phyloP scores from a whole-genome alignment of 2,888 invertebrate genomes.

The Steinernema scapterisci region DNA sequence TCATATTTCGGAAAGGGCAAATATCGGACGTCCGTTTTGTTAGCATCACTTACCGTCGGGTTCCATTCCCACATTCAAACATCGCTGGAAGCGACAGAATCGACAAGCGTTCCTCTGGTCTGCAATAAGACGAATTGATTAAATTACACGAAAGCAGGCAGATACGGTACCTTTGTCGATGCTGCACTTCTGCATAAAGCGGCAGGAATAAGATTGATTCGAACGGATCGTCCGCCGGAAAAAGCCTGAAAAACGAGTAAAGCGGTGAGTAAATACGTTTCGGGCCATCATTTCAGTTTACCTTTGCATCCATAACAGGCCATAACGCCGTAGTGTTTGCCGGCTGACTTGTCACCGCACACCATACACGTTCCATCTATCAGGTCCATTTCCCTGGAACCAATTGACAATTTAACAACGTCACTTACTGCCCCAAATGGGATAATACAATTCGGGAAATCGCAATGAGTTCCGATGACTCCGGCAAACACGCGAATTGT shows the following conservation, averaged over 20 bases:
- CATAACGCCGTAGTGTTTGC: slow-evolving; percentile 63
- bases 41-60: slow-evolving; percentile 46
- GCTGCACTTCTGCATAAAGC: slow-evolving; percentile 59
- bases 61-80: slow-evolving; percentile 65
- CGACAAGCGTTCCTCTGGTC: slow-evolving; percentile 65
- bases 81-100: slow-evolving; percentile 64
- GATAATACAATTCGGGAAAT: slow-evolving; percentile 4
- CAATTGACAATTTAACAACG: neutral
- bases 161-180: slow-evolving; percentile 56
- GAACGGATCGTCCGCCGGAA: slow-evolving; percentile 65
- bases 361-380: slow-evolving; percentile 54
- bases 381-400: slow-evolving; percentile 29
- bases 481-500: neutral
- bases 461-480: too few species aligned
- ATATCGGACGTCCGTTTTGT: neutral
- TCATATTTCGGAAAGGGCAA: neutral
- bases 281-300: neutral
- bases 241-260: slow-evolving; percentile 47
- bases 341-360: slow-evolving; percentile 63
- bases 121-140: slow-evolving; percentile 35
- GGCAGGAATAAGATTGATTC: slow-evolving; percentile 59
- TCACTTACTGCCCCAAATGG: neutral
- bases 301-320: slow-evolving; percentile 63
- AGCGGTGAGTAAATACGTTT: neutral
- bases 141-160: neutral